A percentile compares a stretch with the other conserved stretches of the same genome.
These are phyloP conservation scores for Acipenser oxyrinchus DNA, from an alignment of 2,797 vertebrate genomes.

Conservation along the genomic window DNA sequence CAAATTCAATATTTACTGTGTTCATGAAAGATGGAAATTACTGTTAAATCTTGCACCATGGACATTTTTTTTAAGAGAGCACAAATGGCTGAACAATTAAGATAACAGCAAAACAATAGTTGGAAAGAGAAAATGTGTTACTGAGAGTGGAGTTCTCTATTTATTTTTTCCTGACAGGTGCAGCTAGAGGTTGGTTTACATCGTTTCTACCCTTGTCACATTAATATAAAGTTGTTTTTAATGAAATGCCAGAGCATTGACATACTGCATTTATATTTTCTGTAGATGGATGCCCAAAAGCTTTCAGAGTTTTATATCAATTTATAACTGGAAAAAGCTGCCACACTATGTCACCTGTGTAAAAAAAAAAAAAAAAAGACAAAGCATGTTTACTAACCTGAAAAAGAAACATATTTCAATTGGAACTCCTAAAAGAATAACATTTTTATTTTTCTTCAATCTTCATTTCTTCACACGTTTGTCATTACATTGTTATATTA, in stretches of 20 bases:
- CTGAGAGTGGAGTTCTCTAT: constrained; percentile 25
- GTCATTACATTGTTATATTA: no score
- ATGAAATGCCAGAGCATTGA: constrained; percentile 37
- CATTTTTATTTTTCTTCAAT: no score
- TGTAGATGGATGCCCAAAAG: constrained; percentile 31
- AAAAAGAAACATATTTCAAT: constrained; percentile 34
- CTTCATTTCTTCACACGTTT: no score
- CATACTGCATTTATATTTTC: constrained; percentile 31
- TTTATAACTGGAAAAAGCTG: constrained; percentile 41
- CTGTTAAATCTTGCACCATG: background rate
- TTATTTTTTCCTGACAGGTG: constrained; percentile 31
- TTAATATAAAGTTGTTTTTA: constrained; percentile 46
- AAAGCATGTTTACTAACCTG: constrained; percentile 36
- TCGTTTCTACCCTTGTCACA: constrained; percentile 25
- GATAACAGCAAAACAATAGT: constrained; percentile 20
- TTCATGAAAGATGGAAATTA: background rate
- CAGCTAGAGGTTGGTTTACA: constrained; percentile 30
- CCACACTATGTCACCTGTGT: constrained; percentile 32
- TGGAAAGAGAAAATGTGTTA: constrained; percentile 8
- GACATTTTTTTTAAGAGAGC: background rate
- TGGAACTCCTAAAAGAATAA: constrained; percentile 24
- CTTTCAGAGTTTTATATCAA: constrained; percentile 50
- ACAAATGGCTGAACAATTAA: constrained; percentile 24
- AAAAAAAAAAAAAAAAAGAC: constrained; percentile 19
- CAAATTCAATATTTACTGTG: no score